Evolutionary conservation across 2,888 invertebrate species (phyloP).

Genomic region (Axea sp.): DNA sequence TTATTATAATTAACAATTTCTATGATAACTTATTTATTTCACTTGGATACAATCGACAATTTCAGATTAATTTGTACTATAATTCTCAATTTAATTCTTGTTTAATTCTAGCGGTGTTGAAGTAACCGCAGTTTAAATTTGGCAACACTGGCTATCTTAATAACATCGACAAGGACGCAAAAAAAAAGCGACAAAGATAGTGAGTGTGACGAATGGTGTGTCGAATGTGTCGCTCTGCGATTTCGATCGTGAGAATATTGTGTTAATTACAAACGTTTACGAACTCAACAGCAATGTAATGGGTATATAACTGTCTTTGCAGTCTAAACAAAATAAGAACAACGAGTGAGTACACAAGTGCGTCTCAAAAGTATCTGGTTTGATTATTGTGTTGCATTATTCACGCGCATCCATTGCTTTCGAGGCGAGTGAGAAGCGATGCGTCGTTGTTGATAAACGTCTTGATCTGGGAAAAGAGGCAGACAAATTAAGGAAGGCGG

Average conservation of each 20-base stretch:
- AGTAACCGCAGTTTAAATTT: too few relatives aligned
- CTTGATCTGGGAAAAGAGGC: background rate
- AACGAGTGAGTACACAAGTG: background rate
- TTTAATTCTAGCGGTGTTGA: too few relatives aligned
- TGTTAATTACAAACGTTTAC: background rate
- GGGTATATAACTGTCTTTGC: background rate
- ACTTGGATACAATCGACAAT: too few relatives aligned
- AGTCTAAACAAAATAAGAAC: background rate
- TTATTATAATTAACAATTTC: too few relatives aligned
- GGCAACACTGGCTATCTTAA: too few relatives aligned
- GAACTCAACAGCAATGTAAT: background rate
- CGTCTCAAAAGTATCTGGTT: background rate
- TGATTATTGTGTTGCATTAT: background rate
- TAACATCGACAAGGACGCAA: too few relatives aligned
- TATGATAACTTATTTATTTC: too few relatives aligned
- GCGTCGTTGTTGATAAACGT: conserved; percentile 34
- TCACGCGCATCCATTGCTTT: conserved; percentile 16
- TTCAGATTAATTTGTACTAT: too few relatives aligned
- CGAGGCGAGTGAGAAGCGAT: conserved; percentile 10
- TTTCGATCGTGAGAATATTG: background rate
- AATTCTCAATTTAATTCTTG: too few relatives aligned
- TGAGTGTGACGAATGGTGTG: background rate
- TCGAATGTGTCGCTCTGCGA: background rate
- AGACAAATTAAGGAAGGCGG: background rate
- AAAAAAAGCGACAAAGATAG: background rate